Evolutionary conservation across 2,113 vertebrate species (phyloP), one percentile per base, ranked within the genome.

Genomic region (Misgurnus anguillicaudatus): DNA sequence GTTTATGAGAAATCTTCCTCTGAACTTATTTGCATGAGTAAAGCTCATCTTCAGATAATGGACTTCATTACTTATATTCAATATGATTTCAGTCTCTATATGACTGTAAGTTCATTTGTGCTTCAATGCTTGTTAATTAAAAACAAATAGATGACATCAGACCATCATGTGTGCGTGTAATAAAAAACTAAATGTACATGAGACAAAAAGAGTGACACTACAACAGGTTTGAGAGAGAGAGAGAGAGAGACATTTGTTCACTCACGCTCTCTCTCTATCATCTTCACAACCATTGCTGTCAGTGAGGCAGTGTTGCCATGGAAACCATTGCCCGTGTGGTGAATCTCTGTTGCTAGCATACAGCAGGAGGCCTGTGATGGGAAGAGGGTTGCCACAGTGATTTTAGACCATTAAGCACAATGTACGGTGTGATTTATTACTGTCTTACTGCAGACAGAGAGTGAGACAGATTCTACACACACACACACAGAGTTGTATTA

Each of bases 231-330:
- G 57, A 60, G 31, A 45, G 41, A 66, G 14, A 47, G 39, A 55
- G 51, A 42, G 19, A 78, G 4, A 42, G 17, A 58, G 70, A 38
- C 21, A 48, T 9, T 31, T 24, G 13, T 55, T 3, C 24, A 16
- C 10, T 9, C 9, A 9, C 47, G 47, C 65, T 31, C 57, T 45
- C 70, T 39, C 5, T 64, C 62, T 74, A 31, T 82, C 80, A 82
- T 82, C 75, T 73, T 55, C 47, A 73, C 55, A 82, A 69, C 13
- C 48, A n/a, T 80, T 80, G 82, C 73, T 53, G 51, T 42, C 78
- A 63, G 68, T 74, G 69, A 81, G 24, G 82, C 45, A 3, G 48
- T 13, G 82, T 84, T 84, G 69, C 82, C 41, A 14, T 84, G 82
- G 82, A 84, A 80, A 84, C 82, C 13, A 1, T n/a, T 51, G 72